These are phyloP conservation scores for Myotis yumanensis DNA, from an alignment of 2,113 vertebrate species.

Conservation along the genomic window DNA sequence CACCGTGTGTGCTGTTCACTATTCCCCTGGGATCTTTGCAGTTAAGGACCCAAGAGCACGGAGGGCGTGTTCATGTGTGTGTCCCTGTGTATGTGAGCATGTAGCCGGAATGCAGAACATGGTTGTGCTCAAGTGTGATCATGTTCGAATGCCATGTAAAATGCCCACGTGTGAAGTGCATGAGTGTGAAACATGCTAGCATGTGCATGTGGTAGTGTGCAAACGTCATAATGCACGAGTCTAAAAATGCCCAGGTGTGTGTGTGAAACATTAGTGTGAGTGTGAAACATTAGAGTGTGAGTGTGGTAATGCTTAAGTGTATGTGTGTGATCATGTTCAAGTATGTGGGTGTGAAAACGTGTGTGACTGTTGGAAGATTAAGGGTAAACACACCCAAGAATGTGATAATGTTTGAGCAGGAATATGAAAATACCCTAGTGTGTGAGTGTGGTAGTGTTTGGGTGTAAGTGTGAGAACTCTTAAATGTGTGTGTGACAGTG, in stretches of 20 bases:
- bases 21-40: neutral
- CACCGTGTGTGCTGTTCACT: accelerated
- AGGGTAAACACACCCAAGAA: neutral
- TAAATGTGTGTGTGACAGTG: neutral
- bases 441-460: neutral
- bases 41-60: neutral
- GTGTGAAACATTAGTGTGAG: neutral
- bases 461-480: neutral
- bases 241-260: neutral
- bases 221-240: too few species aligned
- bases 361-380: neutral
- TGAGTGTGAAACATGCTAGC: neutral
- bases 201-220: neutral
- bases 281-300: neutral
- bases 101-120: neutral
- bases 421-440: neutral
- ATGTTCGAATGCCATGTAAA: neutral
- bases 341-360: neutral
- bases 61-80: neutral
- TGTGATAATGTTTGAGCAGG: neutral
- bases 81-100: neutral
- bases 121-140: neutral
- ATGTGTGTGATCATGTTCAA: too few species aligned
- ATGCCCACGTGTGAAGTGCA: too few species aligned
- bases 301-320: neutral